Evolutionary conservation across 1,140 invertebrate species (phyloP), one percentile per base, ranked within the genome.

Genomic region (Panagrolaimus sp.): DNA sequence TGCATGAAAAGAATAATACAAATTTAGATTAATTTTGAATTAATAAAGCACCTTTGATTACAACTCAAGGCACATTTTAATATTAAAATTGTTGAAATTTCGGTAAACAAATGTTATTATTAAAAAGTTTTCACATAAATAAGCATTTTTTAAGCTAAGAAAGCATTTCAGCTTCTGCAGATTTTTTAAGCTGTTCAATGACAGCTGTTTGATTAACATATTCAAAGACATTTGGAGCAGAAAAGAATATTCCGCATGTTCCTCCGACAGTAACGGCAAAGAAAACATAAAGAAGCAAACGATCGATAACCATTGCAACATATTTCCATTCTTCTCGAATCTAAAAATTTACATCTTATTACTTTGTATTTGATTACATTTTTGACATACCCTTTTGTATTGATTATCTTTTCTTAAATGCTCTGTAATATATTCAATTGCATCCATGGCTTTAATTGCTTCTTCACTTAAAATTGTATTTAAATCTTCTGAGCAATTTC

Each of bases 151-250:
- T 52, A 26, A 26, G 8, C 52, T 58, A 58, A 28, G 52, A 21
- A 58, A 46, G 43, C 52, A 74, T 68, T 63, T 74, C 71, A 10
- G 67, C 67, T 67, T 72, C 74, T 24, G 78, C 77, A 45, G 70
- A 67, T 46, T 66, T 63, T 46, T 75, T 81, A 7, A 79, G 65
- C 24, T 73, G 69, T 58, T 80, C 70, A 24, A 80, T 79, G 26
- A 80, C 71, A n/a, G 64, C 24, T 47, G 78, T 81, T 64, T 80
- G 78, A 45, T 80, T 82, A 6, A 97, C 93, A 83, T 93, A 94
- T 86, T 98, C 94, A 85, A 98, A 98, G 84, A 98, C 97, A 86
- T 98, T 93, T 28, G 95, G 95, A 1, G 96, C 95, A 83, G 96
- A 92, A 89, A 98, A 43, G 91, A 93, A 72, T 95, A 89, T 12